Percentiles rank a stretch among this genome's conserved stretches.
phyloP scores from a whole-genome alignment of 2,797 vertebrate genomes.

The Coregonus suidteri region DNA sequence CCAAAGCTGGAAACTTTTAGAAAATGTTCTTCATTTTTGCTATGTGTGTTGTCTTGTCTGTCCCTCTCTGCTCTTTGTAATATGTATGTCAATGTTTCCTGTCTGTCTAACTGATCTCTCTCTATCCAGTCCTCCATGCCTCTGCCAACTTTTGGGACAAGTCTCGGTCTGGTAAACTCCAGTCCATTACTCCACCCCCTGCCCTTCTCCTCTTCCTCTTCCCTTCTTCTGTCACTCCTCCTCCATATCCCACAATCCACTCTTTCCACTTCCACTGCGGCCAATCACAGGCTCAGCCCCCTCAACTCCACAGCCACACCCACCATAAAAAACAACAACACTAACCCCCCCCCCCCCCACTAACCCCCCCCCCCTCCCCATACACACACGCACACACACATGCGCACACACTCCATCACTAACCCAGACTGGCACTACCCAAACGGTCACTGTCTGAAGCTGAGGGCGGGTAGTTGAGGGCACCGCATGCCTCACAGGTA shows the following conservation, averaged over 20 bases:
- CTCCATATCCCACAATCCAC: constrained; percentile 59
- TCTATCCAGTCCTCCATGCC: constrained; percentile 74
- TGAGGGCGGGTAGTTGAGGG: constrained; percentile 37
- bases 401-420: constrained; percentile 70
- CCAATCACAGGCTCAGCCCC: constrained; percentile 24
- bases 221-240: constrained; percentile 20
- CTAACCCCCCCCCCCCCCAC: constrained; percentile 56
- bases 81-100: constrained; percentile 10
- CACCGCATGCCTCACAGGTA: neutral
- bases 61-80: constrained; percentile 39
- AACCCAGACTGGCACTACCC: constrained; percentile 75
- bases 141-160: constrained; percentile 73
- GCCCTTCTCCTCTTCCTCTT: constrained; percentile 26
- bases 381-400: too few relatives aligned
- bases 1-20: constrained; percentile 51
- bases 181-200: constrained; percentile 59
- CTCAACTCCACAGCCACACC: constrained; percentile 28
- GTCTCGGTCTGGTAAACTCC: constrained; percentile 79
- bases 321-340: constrained; percentile 18
- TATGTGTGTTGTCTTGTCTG: constrained; percentile 22
- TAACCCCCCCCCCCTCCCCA: too few relatives aligned
- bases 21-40: constrained; percentile 28
- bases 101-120: constrained; percentile 76
- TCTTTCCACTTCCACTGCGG: constrained; percentile 47
- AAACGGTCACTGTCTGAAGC: constrained; percentile 52